A percentile compares a stretch with the other conserved stretches of the same genome.
phyloP scores from a whole-genome alignment of 2,888 invertebrate genomes.

The Thecophora atra region DNA sequence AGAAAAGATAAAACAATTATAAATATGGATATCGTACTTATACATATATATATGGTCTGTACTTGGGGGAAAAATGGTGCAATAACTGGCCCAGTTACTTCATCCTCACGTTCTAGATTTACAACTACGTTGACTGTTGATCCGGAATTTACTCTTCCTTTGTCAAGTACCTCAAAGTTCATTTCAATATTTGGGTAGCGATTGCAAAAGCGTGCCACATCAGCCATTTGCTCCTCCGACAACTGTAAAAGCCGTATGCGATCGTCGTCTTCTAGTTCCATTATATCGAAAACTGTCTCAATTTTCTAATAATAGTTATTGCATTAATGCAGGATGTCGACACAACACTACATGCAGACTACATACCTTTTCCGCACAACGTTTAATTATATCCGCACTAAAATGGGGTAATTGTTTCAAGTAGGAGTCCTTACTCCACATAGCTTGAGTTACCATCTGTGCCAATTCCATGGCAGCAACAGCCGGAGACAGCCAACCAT shows the following conservation, averaged over 20 bases:
- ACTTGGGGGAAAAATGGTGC: constrained; percentile 98
- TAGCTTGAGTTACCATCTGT: constrained; percentile 99
- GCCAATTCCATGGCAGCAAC: constrained; percentile 99
- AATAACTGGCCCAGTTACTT: constrained; percentile 94
- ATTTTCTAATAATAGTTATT: constrained; percentile 65
- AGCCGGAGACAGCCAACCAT: constrained; percentile 98
- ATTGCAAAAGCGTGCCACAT: constrained; percentile 98
- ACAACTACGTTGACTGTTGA: constrained; percentile 90
- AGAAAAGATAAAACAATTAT: background rate
- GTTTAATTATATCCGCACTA: constrained; percentile 83
- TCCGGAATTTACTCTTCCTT: constrained; percentile 81
- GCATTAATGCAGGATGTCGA: background rate
- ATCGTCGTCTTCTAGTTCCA: constrained; percentile 87
- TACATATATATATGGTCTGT: constrained; percentile 6
- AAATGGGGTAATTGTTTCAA: constrained; percentile 97
- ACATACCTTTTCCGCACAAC: constrained; percentile 82
- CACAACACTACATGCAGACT: background rate
- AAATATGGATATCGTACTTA: background rate
- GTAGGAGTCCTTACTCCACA: constrained; percentile 99
- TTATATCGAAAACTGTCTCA: constrained; percentile 79
- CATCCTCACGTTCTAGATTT: constrained; percentile 95
- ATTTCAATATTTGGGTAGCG: constrained; percentile 98
- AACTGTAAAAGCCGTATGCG: constrained; percentile 82
- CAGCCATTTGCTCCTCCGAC: constrained; percentile 90
- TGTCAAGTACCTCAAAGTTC: constrained; percentile 87